A percentile compares a stretch with the other conserved stretches of the same genome.
These are phyloP conservation scores for Microctonus hyperodae DNA, from an alignment of 2,888 invertebrate genomes.

Conservation along the genomic window DNA sequence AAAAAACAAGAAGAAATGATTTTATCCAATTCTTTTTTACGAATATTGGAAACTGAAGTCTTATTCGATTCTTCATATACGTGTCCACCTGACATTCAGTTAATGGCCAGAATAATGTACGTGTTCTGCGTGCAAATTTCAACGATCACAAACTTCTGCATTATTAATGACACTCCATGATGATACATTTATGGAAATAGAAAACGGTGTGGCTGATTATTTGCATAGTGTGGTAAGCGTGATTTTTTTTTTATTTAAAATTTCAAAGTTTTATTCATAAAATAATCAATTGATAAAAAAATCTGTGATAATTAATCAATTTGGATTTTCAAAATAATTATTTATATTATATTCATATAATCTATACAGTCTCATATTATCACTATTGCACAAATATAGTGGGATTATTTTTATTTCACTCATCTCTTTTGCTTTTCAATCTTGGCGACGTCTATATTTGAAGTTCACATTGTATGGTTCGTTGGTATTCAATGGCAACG, in stretches of 20 bases:
- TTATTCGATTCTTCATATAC: conserved; percentile 28
- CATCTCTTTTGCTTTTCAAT: conserved; percentile 35
- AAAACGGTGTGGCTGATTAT: conserved; percentile 6
- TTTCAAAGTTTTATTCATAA: too few relatives aligned
- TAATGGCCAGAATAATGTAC: conserved; percentile 24
- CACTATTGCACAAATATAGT: conserved; percentile 18
- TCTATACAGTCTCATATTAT: conserved; percentile 29
- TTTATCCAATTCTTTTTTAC: not conserved
- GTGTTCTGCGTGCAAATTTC: conserved; percentile 33
- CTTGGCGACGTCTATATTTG: conserved; percentile 26
- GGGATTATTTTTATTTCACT: conserved; percentile 10
- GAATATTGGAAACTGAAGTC: conserved; percentile 12
- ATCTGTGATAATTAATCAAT: not conserved
- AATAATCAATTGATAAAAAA: too few relatives aligned
- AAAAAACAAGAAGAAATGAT: conserved; percentile 22
- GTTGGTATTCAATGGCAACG: conserved; percentile 41
- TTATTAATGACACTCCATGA: conserved; percentile 31
- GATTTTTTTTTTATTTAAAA: too few relatives aligned
- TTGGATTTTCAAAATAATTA: not conserved
- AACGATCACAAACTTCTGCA: conserved; percentile 37
- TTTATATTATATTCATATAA: not conserved
- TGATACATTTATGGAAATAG: conserved; percentile 13
- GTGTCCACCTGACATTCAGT: conserved; percentile 34
- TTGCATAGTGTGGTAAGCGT: too few relatives aligned
- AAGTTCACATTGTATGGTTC: conserved; percentile 28